phyloP scores from a whole-genome alignment of 2,797 vertebrate genomes.

The Typhlichthys eigenmanni region DNA sequence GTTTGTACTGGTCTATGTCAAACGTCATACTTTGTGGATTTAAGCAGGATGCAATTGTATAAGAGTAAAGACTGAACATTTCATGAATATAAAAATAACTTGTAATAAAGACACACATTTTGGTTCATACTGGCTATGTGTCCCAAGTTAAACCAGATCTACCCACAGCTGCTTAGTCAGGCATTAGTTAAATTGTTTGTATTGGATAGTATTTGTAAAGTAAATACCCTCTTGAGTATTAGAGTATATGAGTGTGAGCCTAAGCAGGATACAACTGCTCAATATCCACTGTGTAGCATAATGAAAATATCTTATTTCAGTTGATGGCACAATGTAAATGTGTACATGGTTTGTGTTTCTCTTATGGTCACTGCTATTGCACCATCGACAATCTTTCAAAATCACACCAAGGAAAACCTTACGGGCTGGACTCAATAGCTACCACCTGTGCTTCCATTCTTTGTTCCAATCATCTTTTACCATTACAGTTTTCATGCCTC shows the following conservation, averaged over 20 bases:
- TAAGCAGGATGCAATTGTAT: not conserved
- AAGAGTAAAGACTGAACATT: constrained; percentile 11
- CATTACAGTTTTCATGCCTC: constrained; percentile 64
- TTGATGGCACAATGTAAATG: constrained; percentile 22
- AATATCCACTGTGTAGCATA: not conserved
- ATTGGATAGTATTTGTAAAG: not conserved
- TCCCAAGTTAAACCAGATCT: constrained; percentile 17
- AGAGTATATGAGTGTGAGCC: too few relatives aligned
- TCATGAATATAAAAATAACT: constrained; percentile 2
- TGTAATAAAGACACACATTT: constrained; percentile 4
- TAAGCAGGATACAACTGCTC: too few relatives aligned
- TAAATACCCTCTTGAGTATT: too few relatives aligned
- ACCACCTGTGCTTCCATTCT: constrained; percentile 70
- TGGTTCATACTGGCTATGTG: constrained; percentile 1
- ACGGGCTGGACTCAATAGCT: constrained; percentile 53
- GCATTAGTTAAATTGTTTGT: constrained; percentile 8
- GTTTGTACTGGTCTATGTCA: constrained; percentile 13
- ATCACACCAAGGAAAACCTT: constrained; percentile 30
- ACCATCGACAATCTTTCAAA: constrained; percentile 36
- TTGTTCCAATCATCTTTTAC: constrained; percentile 55
- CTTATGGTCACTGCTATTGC: constrained; percentile 38
- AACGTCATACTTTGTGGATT: constrained; percentile 7
- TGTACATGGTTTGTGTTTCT: constrained; percentile 49
- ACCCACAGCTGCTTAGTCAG: constrained; percentile 9
- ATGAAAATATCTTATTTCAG: constrained; percentile 20